These are phyloP conservation scores for Cylloceria caligata DNA, from an alignment of 2,888 invertebrate species.

Conservation along the genomic window DNA sequence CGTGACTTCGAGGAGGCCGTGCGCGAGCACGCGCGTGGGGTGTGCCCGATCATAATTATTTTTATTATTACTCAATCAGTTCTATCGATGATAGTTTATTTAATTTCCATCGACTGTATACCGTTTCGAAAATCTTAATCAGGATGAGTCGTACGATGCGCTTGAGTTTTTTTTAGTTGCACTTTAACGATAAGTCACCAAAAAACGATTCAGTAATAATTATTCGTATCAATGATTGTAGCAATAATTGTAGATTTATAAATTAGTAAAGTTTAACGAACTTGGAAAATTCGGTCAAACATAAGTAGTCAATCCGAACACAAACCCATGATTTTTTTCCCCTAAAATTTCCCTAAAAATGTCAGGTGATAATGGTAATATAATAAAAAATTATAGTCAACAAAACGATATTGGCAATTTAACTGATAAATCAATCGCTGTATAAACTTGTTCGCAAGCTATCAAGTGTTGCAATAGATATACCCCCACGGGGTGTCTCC, in stretches of 20 bases:
- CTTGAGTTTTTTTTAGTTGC: neutral
- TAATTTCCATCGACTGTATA: constrained; percentile 20
- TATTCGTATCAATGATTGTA: neutral
- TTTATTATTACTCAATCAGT: constrained; percentile 62
- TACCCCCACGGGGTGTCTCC: constrained; percentile 21
- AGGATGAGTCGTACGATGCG: neutral
- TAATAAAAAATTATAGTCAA: neutral
- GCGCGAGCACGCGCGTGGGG: constrained; percentile 50
- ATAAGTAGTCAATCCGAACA: too few relatives aligned
- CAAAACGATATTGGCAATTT: neutral
- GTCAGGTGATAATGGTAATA: neutral
- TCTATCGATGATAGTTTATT: constrained; percentile 37
- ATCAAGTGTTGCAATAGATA: constrained; percentile 43
- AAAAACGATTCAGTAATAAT: neutral
- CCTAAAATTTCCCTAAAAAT: neutral
- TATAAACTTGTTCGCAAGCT: constrained; percentile 37
- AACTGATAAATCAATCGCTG: constrained; percentile 22
- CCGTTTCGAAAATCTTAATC: constrained; percentile 14
- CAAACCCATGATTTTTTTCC: neutral
- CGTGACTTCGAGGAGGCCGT: constrained; percentile 51
- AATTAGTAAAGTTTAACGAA: too few relatives aligned
- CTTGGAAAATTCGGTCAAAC: too few relatives aligned
- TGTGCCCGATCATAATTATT: constrained; percentile 37
- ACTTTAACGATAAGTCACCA: neutral
- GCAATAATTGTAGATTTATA: neutral